phyloP scores from a whole-genome alignment of 2,888 invertebrate genomes.

The Philhelius pedissequus region DNA sequence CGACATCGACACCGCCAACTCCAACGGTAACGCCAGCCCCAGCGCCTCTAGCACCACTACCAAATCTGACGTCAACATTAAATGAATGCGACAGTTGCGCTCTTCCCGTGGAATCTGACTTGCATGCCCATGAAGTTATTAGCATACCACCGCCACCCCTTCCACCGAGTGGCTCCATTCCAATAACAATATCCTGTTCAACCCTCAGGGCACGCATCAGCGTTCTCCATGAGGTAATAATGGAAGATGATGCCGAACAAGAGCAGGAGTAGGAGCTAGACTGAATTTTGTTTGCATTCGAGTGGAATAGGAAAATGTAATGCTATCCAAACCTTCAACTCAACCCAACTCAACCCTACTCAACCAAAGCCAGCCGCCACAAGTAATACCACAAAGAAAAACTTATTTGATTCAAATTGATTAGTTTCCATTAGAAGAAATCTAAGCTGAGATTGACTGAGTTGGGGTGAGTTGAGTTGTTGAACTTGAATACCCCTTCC shows the following conservation, averaged over 20 bases:
- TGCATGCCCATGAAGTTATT: slow-evolving; percentile 50
- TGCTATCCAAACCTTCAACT: too few relatives aligned
- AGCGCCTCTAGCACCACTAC: not conserved
- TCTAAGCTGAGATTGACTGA: not conserved
- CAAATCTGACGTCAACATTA: slow-evolving; percentile 4
- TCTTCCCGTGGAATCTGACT: slow-evolving; percentile 28
- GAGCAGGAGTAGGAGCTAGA: slow-evolving; percentile 68
- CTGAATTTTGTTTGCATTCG: slow-evolving; percentile 53
- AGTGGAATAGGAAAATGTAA: slow-evolving; percentile 8
- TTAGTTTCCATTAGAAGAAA: not conserved
- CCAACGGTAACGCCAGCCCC: not conserved
- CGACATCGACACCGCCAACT: not conserved
- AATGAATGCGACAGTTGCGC: slow-evolving; percentile 54
- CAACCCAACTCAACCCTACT: too few relatives aligned
- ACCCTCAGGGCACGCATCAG: slow-evolving; percentile 70
- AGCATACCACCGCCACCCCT: slow-evolving; percentile 70
- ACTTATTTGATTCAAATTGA: not conserved
- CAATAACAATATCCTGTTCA: slow-evolving; percentile 64
- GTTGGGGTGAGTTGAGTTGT: too few relatives aligned
- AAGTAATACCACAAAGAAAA: not conserved
- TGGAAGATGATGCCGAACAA: slow-evolving; percentile 72
- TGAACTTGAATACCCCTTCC: too few relatives aligned
- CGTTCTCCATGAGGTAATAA: slow-evolving; percentile 72
- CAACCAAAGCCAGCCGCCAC: not conserved
- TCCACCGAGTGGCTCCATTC: slow-evolving; percentile 69